Base-by-base conservation (phyloP, 2,888 invertebrate genomes). In the Beris morrisii region DNA sequence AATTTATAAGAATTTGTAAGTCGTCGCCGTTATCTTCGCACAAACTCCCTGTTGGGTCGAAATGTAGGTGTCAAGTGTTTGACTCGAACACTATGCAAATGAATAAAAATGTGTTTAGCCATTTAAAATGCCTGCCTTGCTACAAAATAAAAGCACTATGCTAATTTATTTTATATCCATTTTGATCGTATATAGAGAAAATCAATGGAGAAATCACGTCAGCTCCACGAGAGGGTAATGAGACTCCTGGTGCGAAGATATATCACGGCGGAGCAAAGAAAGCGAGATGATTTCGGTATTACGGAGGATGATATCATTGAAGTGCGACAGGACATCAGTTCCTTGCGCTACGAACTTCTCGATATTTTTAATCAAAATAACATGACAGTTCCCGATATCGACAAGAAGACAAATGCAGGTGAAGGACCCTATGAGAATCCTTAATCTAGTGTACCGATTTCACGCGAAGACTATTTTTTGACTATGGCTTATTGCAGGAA, bases 301-400 rank as follows among this genome's bases (percentile, higher is more conserved):
- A 95, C 94, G 0, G 97, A 97, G 77, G 98, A 98, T 80, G 97
- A 98, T 79, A 93, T 98, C 70, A 96, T 96, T 87, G 98, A 98
- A 83, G 94, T 97, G 74, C 87, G 97, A 73, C 97, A 97, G 76
- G 97, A 97, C 77, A 95, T 97, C 70, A 95, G 95, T n/a, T 91
- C 95, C 4, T 85, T 97, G 71, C 85, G 95, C 70, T 97, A 91
- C 78, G 97, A 97, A 76, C 83, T 97, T 28, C 88, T 97, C 64
- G 95, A 96, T 75, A 95, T 97, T 74, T 86, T 97, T 11, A 85
- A 88, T 65, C 89, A 89, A 72, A 97, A 97, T 76, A 95, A 93
- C 58, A 93, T 93, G 90, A 85, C 87, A 71, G 93, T 93, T 0
- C 93, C 93, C 0, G 83, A 86, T 71, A 80, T 92, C 63, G 88